Evolutionary conservation across 2,888 invertebrate species (phyloP), one percentile per base, ranked within the genome.

Genomic region (Caenorhabditis sp.): DNA sequence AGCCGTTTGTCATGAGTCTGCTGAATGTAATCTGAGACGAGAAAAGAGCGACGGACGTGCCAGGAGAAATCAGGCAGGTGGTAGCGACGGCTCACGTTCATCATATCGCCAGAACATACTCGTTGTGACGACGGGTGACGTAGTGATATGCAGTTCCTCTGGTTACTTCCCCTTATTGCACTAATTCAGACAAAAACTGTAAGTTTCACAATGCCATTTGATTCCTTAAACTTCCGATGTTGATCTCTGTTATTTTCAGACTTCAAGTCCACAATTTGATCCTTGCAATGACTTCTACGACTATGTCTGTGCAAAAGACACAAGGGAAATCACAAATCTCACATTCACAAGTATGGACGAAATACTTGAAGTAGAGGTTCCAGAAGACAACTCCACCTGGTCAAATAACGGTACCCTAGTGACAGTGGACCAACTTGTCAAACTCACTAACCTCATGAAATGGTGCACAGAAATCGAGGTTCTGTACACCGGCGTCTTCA

Each of bases 1-100:
- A 67, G 60, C 74, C 53, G 76, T 67, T 47, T 61, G 76, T 76
- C 76, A 76, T 76, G 76, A 76, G 76, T 74, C 58, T 74, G 74
- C 50, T 58, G 58, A 50, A 58, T 67, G 76, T 60, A 76, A 76
- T 67, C 67, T 76, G 76, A 76, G 64, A 60, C 28, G 58, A 58
- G 44, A 11, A 44, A 51, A 47, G 51, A 35, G n/a, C 13, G 40
- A 22, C 35, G 22, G 60, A 74, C 51, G 72, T 60, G 76, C 61
- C 67, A 44, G 65, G n/a, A 60, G 58, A 60, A 74, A 74, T 74
- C 74, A 74, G 40, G 51, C 65, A 65, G 65, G 65, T 74, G 65
- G 37, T 35, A 22, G 18, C n/a, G n/a, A n/a, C 53, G 62, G 62
- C 51, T 65, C 65, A 74, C 76, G 67, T 76, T 76, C 76, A 67